phyloP scores from a whole-genome alignment of 2,888 invertebrate genomes.

The Acleris literana region DNA sequence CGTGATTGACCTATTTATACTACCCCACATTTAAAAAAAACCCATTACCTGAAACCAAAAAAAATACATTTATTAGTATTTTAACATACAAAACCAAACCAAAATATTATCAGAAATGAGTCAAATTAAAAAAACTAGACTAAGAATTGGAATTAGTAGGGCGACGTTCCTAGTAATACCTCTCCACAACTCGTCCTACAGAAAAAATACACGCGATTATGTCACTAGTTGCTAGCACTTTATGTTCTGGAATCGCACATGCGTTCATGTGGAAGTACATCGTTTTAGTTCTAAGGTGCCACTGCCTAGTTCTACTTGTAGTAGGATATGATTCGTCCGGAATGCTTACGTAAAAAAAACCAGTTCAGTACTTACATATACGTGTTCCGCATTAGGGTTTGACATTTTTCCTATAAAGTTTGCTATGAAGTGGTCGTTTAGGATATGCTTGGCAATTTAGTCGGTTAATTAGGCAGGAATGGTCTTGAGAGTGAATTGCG shows the following conservation, averaged over 20 bases:
- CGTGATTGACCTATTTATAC: no score
- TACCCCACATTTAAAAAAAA: not conserved
- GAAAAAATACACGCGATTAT: no score
- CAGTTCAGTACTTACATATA: slow-evolving; percentile 2
- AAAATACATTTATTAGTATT: not conserved
- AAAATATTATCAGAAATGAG: not conserved
- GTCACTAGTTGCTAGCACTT: no score
- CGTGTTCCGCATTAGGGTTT: not conserved
- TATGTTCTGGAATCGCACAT: no score
- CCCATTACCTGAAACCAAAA: slow-evolving; percentile 7
- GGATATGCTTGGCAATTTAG: not conserved
- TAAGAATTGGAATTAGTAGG: no score
- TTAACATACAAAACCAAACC: not conserved
- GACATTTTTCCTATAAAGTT: slow-evolving; percentile 1
- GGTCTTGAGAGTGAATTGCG: not conserved
- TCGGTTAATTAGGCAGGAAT: not conserved
- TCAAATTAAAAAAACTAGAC: no score
- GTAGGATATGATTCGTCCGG: slow-evolving; percentile 38
- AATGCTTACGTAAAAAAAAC: slow-evolving; percentile 36
- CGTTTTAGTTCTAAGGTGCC: no score
- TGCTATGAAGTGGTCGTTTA: not conserved
- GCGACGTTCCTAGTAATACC: no score
- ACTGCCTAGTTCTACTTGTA: slow-evolving; percentile 28
- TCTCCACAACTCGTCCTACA: no score
- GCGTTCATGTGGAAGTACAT: no score